Base-by-base conservation (phyloP, 2,113 vertebrate genomes). In the Setophaga kirtlandii region DNA sequence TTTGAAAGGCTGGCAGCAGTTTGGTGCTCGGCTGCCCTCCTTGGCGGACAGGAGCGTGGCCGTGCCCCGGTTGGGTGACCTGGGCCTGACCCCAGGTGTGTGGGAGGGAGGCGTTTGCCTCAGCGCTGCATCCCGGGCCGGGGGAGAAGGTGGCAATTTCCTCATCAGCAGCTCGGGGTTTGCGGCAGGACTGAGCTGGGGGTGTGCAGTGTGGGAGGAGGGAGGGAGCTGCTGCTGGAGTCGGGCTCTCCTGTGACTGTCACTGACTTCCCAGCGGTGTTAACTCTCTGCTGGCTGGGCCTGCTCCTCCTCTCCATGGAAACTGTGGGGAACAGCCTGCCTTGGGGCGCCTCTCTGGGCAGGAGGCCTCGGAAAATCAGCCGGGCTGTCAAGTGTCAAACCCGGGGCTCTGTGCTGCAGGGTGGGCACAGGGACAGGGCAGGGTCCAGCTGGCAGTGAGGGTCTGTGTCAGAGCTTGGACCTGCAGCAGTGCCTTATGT, bases 151-250 rank as follows among this genome's bases (percentile, higher is more conserved):
- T 7, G 55, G 59, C 28, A 47, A 52, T 87, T 83, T 91, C 71
- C 71, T 50, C n/a, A 4, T 83, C 90, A 90, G 56, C 76, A 10
- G 76, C 79, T 12, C 33, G 24, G 67, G 91, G 53, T n/a, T 68
- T 60, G 81, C 8, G 7, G 79, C 64, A 78, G 83, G 88, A 64
- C 80, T 0, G 49, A 24, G 77, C 73, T 12, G 91, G 88, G 83
- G 90, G 58, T 39, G 71, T 50, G 41, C 20, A 22, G 90, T 23
- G 89, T 78, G 83, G 90, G 94, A 93, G 87, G 76, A 67, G 60
- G 84, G 67, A 89, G 73, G 18, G 63, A 52, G 78, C 75, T 85
- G 42, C 1, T 88, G 89, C 94, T 89, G 84, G 9, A 83, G 77
- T 17, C 10, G 11, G 59, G 79, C 67, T 76, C 55, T 31, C 27